Evolutionary conservation across 1,140 invertebrate genomes (phyloP), one percentile per base, ranked within the genome.

Genomic region (Orchestia grillus): DNA sequence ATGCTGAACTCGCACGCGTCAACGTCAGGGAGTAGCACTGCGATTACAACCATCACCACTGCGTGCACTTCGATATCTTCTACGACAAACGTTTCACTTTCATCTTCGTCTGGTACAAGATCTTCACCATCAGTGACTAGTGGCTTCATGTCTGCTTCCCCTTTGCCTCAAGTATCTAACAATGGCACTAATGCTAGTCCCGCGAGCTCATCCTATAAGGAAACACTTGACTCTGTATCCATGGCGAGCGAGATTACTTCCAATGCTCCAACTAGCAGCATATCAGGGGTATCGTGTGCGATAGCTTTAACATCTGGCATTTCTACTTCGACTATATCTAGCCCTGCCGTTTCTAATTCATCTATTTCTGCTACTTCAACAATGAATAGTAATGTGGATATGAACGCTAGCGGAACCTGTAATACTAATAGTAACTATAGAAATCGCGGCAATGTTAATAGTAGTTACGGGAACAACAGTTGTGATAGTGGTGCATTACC

Each of bases 21-120:
- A 0, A 45, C 92, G 44, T 45, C 41, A 41, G n/a, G 28, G 0
- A 44, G 15, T 11, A 4, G 36, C 44, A 94, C 92, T 45, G 44
- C 88, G 88, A 91, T 44, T 43, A 94, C 92, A 16, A 94, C 92
- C 92, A 47, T 94, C 44, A 94, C 43, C 44, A 94, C 43, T 45
- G 92, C 92, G 45, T 45, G 43, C 43, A 94, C 43, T 94, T 45
- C 92, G 0, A 94, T 94, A 44, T 47, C 92, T 94, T 94, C 92
- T 94, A 44, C 92, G 1, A 45, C 92, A 11, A 94, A 47, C 36
- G 44, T 44, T 45, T 47, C 44, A 8, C 92, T 42, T 41, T 90
- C 88, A 42, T 41, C 88, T 44, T 44, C 88, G 42, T 41, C 88
- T 90, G 88, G n/a, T 44, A 41, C 88, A 42, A 90, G 88, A 43